Base-by-base conservation (phyloP, 37 sponge, comb jelly and placozoan genomes). In the Chondrosia reniformis region DNA sequence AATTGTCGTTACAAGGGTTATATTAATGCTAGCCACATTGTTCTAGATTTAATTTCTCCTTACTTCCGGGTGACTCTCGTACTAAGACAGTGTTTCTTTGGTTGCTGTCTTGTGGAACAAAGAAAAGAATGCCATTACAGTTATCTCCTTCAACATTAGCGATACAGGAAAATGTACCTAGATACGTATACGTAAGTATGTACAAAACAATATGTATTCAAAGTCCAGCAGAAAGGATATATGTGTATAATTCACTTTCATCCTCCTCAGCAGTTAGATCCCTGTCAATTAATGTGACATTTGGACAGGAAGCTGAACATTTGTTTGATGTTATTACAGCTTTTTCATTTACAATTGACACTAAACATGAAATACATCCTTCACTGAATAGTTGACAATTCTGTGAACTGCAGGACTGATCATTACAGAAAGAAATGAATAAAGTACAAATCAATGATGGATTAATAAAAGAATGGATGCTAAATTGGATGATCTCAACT, bases 321-420 rank as follows among this genome's bases (percentile, higher is more conserved):
- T 49, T 49, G 52, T 10, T 15, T 49, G 15, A 10, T 19, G 52
- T 49, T 10, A 64, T 4, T 28, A 64, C 66, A 4, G 33, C 66
- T 32, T 19, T 10, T 36, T 10, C 34, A 32, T 28, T 10, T 33
- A 19, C 33, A 36, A 64, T 64, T 32, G 66, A 2, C 66, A 64
- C 5, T 10, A 64, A 7, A 12, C 66, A 64, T 32, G 28, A 33
- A 7, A 64, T 32, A 36, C 66, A 64, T 32, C 32, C 32, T 4
- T 64, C 66, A 12, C 34, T 19, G 34, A 64, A 36, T 30, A 36
- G 66, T 30, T 2, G 37, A 36, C 66, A 64, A 36, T n/a, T 64
- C 34, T 64, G 66, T 4, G 33, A 19, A 64, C 31, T 19, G 33
- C 66, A 64, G 66, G 66, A 64, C 66, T 64, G 33, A n/a, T n/a